These are phyloP conservation scores for Gymnocheta viridis DNA, from an alignment of 2,888 invertebrate species.

Conservation along the genomic window DNA sequence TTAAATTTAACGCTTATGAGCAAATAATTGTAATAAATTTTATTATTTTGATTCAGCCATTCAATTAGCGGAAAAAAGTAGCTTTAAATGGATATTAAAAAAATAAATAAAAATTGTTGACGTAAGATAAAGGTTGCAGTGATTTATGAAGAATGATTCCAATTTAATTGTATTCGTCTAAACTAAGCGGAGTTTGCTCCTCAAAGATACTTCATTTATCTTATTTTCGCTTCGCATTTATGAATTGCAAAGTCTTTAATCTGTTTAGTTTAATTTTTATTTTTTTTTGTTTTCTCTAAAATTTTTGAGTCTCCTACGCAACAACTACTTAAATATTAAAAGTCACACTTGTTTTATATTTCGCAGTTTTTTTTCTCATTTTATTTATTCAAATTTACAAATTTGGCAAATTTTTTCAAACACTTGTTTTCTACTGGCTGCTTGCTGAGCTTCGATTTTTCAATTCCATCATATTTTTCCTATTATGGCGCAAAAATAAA, in stretches of 20 bases:
- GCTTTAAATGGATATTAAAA: neutral
- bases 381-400: constrained; percentile 13
- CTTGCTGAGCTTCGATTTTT: neutral
- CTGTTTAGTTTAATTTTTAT: neutral
- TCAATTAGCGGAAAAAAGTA: neutral
- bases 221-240: neutral
- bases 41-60: constrained; percentile 25
- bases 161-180: neutral
- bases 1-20: constrained; percentile 10
- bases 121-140: neutral
- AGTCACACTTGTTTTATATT: constrained; percentile 20
- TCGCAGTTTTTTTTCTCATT: neutral
- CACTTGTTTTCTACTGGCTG: neutral
- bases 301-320: constrained; percentile 7
- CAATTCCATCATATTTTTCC: neutral
- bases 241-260: neutral
- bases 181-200: no score
- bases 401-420: constrained; percentile 12
- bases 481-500: neutral
- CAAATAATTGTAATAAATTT: constrained; percentile 22
- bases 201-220: neutral
- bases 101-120: neutral
- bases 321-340: constrained; percentile 20
- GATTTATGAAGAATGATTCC: neutral
- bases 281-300: neutral